These are phyloP conservation scores for Rhinoptilus africanus DNA, from an alignment of 2,113 vertebrate species.

Conservation along the genomic window DNA sequence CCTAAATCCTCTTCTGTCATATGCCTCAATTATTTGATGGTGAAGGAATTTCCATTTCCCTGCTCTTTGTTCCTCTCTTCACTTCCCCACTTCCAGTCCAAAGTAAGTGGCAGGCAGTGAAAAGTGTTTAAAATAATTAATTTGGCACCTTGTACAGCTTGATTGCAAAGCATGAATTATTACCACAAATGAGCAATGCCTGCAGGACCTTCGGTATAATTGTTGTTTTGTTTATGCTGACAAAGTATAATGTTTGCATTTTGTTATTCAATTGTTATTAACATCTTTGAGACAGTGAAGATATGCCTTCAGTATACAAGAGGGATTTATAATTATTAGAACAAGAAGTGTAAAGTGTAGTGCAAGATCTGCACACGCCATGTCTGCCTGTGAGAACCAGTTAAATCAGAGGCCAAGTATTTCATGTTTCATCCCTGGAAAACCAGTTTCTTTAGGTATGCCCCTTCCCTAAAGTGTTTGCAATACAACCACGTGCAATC, in stretches of 20 bases:
- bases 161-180: constrained; percentile 24
- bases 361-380: background rate
- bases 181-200: background rate
- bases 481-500: background rate
- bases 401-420: background rate
- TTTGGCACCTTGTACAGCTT: background rate
- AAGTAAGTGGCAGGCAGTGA: background rate
- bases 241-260: background rate
- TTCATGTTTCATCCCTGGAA: background rate
- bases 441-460: background rate
- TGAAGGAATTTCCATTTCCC: background rate
- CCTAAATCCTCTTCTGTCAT: background rate
- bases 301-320: background rate
- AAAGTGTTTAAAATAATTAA: constrained; percentile 40
- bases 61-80: background rate
- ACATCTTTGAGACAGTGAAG: background rate
- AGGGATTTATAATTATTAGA: background rate
- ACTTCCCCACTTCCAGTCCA: background rate
- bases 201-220: constrained; percentile 2
- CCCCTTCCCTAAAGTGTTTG: background rate
- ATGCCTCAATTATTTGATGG: background rate
- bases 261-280: background rate
- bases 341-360: background rate
- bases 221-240: constrained; percentile 16
- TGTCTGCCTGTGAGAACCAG: background rate